A percentile compares a stretch with the other conserved stretches of the same genome.
These are phyloP conservation scores for Sycobia sp. DNA, from an alignment of 1,140 invertebrate genomes.

Conservation along the genomic window DNA sequence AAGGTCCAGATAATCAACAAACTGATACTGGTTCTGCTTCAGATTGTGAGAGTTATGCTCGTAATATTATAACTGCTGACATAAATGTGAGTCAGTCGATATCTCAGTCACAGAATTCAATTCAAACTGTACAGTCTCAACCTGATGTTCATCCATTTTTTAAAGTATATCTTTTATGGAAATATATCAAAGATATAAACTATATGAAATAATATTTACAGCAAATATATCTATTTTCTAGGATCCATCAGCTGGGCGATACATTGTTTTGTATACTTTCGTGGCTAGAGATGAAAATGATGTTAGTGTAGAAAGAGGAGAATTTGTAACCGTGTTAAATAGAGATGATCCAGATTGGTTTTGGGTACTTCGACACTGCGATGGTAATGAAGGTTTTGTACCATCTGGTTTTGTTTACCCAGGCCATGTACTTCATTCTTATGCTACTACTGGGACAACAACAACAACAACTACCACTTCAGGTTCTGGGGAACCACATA, in stretches of 20 bases:
- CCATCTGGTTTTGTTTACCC: slow-evolving; percentile 94
- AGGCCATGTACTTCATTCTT: slow-evolving; percentile 61
- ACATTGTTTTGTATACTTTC: slow-evolving; percentile 92
- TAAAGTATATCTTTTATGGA: slow-evolving; percentile 63
- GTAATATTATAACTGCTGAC: slow-evolving; percentile 62
- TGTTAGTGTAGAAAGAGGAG: slow-evolving; percentile 88
- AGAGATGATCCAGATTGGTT: slow-evolving; percentile 94
- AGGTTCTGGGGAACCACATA: slow-evolving; percentile 49
- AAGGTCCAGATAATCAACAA: slow-evolving; percentile 58
- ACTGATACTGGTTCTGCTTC: slow-evolving; percentile 64
- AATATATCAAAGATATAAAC: neutral
- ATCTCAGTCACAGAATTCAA: slow-evolving; percentile 65
- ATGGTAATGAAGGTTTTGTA: slow-evolving; percentile 94
- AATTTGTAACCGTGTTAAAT: slow-evolving; percentile 93
- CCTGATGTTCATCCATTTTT: slow-evolving; percentile 84
- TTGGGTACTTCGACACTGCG: slow-evolving; percentile 85
- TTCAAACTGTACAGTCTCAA: slow-evolving; percentile 68
- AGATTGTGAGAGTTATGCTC: slow-evolving; percentile 68
- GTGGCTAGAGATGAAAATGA: slow-evolving; percentile 93
- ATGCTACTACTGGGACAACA: slow-evolving; percentile 51
- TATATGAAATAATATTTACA: neutral
- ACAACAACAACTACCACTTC: slow-evolving; percentile 50
- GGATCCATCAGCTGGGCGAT: slow-evolving; percentile 82
- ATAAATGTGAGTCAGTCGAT: slow-evolving; percentile 60
- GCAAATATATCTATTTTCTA: slow-evolving; percentile 35